phyloP scores from a whole-genome alignment of 2,797 vertebrate species.

The Emydoidea blandingii region DNA sequence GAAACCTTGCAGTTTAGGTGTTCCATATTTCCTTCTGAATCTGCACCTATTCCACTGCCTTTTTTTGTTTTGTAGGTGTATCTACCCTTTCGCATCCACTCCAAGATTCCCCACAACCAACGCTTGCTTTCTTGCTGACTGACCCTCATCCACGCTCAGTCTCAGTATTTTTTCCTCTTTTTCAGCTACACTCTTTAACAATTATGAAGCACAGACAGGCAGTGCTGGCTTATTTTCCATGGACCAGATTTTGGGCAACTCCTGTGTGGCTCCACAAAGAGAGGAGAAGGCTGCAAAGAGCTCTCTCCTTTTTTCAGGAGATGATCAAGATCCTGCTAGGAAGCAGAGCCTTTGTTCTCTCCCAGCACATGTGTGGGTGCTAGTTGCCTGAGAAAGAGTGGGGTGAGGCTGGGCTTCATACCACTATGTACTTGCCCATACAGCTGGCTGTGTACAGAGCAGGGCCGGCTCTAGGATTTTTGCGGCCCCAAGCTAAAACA shows the following conservation, averaged over 20 bases:
- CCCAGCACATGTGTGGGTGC: not conserved
- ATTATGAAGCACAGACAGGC: not conserved
- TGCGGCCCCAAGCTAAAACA: no score
- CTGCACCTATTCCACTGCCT: not conserved
- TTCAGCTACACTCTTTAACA: not conserved
- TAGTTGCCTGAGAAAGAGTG: not conserved
- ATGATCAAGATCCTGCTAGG: not conserved
- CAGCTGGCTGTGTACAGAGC: not conserved
- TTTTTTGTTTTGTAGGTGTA: not conserved
- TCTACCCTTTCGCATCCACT: not conserved
- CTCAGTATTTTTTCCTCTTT: not conserved
- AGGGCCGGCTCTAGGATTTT: no score
- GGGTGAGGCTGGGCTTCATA: rapidly evolving
- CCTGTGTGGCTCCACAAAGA: no score
- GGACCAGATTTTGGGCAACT: not conserved
- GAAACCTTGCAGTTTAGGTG: not conserved
- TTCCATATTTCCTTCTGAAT: not conserved
- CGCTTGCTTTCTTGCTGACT: not conserved
- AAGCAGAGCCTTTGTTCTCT: not conserved
- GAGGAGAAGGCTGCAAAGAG: no score
- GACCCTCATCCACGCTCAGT: not conserved
- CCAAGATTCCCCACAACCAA: not conserved
- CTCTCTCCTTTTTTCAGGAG: no score
- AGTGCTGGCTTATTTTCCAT: not conserved
- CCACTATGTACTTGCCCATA: rapidly evolving